Evolutionary conservation across 2,888 invertebrate genomes (phyloP).

Genomic region (Aporophyla nigra): DNA sequence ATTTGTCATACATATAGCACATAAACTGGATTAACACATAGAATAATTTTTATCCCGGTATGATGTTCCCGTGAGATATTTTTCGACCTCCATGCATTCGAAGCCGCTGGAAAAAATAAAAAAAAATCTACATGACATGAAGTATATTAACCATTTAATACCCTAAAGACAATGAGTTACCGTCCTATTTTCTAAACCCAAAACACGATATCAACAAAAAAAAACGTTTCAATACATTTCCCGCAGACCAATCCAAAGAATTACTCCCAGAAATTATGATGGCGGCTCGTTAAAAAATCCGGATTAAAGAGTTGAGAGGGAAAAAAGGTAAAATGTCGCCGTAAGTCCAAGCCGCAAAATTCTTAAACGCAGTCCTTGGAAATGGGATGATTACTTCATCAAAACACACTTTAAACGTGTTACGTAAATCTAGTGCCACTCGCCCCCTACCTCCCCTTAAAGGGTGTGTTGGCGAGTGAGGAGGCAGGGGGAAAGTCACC

Average conservation of each 20-base stretch:
- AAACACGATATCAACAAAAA: slow-evolving; percentile 58
- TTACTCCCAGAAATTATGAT: slow-evolving; percentile 81
- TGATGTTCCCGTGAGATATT: no score
- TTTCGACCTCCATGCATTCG: no score
- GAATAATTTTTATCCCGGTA: no score
- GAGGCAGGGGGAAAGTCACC: slow-evolving; percentile 74
- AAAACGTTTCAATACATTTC: slow-evolving; percentile 76
- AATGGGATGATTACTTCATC: slow-evolving; percentile 91
- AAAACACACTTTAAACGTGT: slow-evolving; percentile 91
- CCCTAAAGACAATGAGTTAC: slow-evolving; percentile 56
- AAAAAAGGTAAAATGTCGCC: slow-evolving; percentile 81
- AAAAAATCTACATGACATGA: not conserved
- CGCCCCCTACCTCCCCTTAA: slow-evolving; percentile 81
- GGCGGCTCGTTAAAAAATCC: slow-evolving; percentile 86
- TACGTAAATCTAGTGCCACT: slow-evolving; percentile 91
- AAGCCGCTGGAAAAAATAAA: not conserved
- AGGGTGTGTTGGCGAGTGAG: slow-evolving; percentile 81
- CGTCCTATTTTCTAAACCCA: slow-evolving; percentile 25
- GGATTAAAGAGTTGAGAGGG: slow-evolving; percentile 87
- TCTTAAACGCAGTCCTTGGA: slow-evolving; percentile 90
- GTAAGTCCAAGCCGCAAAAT: slow-evolving; percentile 87
- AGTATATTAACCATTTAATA: slow-evolving; percentile 20
- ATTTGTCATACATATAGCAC: no score
- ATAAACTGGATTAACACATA: no score
- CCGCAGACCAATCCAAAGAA: slow-evolving; percentile 74